Evolutionary conservation across 2,888 invertebrate species (phyloP).

Genomic region (Schizaphis graminum): DNA sequence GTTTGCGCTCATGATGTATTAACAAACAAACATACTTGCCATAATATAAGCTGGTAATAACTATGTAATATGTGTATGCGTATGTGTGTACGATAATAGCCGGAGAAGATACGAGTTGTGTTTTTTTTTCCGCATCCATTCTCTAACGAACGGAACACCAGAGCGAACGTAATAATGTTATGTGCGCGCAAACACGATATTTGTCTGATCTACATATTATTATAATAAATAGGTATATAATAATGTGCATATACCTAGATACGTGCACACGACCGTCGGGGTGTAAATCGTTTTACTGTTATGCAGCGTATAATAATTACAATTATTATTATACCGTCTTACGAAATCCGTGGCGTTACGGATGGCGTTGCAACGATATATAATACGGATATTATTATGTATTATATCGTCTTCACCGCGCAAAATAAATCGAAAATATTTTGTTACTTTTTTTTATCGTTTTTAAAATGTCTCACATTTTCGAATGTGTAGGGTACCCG

Average conservation of each 20-base stretch:
- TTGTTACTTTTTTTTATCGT: not conserved
- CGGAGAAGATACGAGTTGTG: not conserved
- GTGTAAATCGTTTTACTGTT: slow-evolving; percentile 38
- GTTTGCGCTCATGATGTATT: not conserved
- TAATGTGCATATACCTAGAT: not conserved
- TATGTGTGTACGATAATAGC: not conserved
- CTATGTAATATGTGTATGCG: not conserved
- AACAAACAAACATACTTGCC: not conserved
- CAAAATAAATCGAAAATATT: not conserved
- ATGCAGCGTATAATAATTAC: slow-evolving; percentile 13
- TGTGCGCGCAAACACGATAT: not conserved
- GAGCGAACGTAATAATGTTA: slow-evolving; percentile 2
- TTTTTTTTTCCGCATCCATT: not conserved
- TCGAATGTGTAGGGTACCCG: not conserved
- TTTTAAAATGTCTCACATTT: not conserved
- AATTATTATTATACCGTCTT: slow-evolving; percentile 9
- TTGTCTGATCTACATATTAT: not conserved
- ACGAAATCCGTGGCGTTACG: not conserved
- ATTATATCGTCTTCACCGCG: not conserved
- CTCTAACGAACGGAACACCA: not conserved
- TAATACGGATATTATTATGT: not conserved
- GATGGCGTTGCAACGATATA: not conserved
- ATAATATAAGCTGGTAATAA: not conserved
- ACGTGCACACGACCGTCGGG: not conserved
- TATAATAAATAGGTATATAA: not conserved